phyloP scores from a whole-genome alignment of 2,113 vertebrate species.

The Coryphaenoides rupestris region DNA sequence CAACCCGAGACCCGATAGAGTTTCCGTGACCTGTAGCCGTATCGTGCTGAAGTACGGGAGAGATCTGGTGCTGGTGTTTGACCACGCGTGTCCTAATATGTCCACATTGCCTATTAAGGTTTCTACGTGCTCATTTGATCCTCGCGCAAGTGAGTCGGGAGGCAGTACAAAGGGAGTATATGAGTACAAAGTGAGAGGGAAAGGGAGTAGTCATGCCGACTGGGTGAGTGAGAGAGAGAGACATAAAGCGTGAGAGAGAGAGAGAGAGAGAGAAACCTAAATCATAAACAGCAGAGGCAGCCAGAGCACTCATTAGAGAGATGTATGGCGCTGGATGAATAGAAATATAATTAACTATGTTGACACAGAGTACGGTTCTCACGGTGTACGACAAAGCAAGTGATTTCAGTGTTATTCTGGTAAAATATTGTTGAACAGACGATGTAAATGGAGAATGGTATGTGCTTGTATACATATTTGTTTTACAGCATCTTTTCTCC shows the following conservation, averaged over 20 bases:
- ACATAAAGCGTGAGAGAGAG: slow-evolving; percentile 6
- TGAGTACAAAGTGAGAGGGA: slow-evolving; percentile 4
- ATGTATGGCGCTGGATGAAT: slow-evolving; percentile 36
- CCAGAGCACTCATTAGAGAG: slow-evolving; percentile 30
- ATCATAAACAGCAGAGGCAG: slow-evolving; percentile 15
- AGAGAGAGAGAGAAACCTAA: slow-evolving; percentile 12
- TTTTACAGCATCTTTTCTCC: too few species aligned
- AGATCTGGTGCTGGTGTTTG: too few species aligned
- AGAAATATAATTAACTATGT: slow-evolving; percentile 47
- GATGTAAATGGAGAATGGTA: too few species aligned
- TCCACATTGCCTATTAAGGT: slow-evolving; percentile 29
- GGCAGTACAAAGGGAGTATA: slow-evolving; percentile 12
- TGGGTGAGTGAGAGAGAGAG: neutral
- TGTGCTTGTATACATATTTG: too few species aligned
- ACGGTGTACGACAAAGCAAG: slow-evolving; percentile 45
- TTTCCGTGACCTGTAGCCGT: too few species aligned
- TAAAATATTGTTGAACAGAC: too few species aligned
- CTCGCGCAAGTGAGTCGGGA: slow-evolving; percentile 53
- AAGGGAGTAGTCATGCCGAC: slow-evolving; percentile 3
- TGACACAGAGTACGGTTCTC: slow-evolving; percentile 38
- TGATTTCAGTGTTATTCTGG: slow-evolving; percentile 25
- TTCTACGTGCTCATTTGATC: neutral
- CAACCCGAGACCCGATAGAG: too few species aligned
- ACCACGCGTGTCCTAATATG: slow-evolving; percentile 59
- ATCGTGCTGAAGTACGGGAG: too few species aligned